Evolutionary conservation across 2,797 vertebrate species (phyloP).

Genomic region (Cetoscarus ocellatus): DNA sequence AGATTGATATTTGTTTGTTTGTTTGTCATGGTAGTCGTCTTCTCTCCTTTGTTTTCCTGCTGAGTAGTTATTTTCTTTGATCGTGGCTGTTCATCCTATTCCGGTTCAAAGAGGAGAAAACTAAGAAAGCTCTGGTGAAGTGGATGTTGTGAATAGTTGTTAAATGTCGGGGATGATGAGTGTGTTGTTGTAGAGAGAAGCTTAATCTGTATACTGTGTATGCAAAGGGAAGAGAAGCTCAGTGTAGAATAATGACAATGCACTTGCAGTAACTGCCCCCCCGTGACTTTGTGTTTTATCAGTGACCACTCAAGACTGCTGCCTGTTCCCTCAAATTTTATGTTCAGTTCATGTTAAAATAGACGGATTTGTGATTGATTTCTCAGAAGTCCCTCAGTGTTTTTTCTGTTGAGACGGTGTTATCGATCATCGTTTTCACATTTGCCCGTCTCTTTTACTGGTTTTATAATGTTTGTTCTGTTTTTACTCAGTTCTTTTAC

Average conservation of each 20-base stretch:
- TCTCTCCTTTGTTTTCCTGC: constrained; percentile 36
- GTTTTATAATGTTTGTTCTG: constrained; percentile 34
- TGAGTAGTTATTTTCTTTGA: constrained; percentile 15
- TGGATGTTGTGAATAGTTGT: constrained; percentile 1
- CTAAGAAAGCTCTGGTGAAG: neutral
- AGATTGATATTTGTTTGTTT: constrained; percentile 13
- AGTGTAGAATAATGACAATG: constrained; percentile 28
- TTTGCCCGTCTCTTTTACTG: constrained; percentile 3
- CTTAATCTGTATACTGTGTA: constrained; percentile 80
- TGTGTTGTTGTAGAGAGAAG: constrained; percentile 50
- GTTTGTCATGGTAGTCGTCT: constrained; percentile 18
- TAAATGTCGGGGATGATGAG: constrained; percentile 21
- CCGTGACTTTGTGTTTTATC: constrained; percentile 8
- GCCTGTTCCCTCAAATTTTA: constrained; percentile 3
- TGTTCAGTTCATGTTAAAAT: neutral
- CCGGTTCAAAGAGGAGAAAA: neutral
- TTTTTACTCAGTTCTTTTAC: constrained; percentile 32
- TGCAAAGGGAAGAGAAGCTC: constrained; percentile 59
- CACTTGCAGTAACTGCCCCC: constrained; percentile 27
- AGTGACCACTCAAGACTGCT: neutral
- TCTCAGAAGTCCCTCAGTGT: neutral
- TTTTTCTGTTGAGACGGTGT: neutral
- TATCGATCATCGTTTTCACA: constrained; percentile 1
- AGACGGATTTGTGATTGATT: neutral
- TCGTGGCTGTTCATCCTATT: constrained; percentile 15